Base-by-base conservation (phyloP, 2,888 invertebrate genomes). In the Laspeyria flexula region DNA sequence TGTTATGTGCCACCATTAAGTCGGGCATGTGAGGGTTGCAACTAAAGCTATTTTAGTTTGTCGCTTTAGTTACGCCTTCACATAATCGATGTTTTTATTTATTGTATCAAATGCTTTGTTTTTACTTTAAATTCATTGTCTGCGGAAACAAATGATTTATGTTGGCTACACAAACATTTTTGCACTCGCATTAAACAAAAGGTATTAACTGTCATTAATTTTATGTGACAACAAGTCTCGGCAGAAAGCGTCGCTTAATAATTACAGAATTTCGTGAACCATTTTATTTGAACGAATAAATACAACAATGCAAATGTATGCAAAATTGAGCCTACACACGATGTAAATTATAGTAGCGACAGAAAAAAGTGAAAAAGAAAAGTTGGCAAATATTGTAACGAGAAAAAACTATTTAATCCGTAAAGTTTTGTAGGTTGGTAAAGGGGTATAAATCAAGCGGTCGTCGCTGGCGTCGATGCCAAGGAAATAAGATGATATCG, bases 401-500 rank as follows among this genome's bases (percentile, higher is more conserved):
- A 85, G 79, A 86, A 83, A 87, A 87, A 86, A 88, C 86, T 87
- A 85, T 90, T 89, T 90, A 90, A 90, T 89, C 83, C 83, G 77
- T 79, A 81, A 86, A 89, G 80, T 90, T 90, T 86, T 85, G 88
- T 91, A 89, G 90, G 90, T 88, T 90, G 88, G 86, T 81, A 81
- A 77, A 73, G 63, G 55, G 69, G 47, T 39, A 85, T 91, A 90
- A 90, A 90, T 91, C 88, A 86, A 79, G 58, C 67, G 69, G 82
- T 83, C 81, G 86, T 85, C 84, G 75, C 65, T 61, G 71, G 82
- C 73, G 78, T 83, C 88, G 90, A 91, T 89, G 91, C 91, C 91
- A 91, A 91, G 81, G 87, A 87, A 90, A 90, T 86, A 89, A 90
- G 88, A 90, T 85, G 86, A 84, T 85, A 88, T 85, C 83, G 88